Evolutionary conservation across 2,113 vertebrate species (phyloP).

Genomic region (Crotalus viridis): DNA sequence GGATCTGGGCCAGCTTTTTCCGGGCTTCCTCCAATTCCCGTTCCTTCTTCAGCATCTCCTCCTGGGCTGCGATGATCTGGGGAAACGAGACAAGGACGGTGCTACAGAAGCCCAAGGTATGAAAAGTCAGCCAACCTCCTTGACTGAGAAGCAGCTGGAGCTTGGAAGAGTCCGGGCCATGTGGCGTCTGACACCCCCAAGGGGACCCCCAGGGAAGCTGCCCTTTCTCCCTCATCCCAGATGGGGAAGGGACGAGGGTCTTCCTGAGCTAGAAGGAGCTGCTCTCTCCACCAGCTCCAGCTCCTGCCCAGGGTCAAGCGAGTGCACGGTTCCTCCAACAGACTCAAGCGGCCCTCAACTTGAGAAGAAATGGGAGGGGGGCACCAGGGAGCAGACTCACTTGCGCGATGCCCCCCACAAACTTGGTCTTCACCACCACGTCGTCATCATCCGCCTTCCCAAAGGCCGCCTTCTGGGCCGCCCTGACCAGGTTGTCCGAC

Average conservation of each 20-base stretch:
- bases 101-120: not conserved
- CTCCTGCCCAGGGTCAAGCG: not conserved
- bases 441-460: constrained; percentile 92
- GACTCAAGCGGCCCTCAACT: not conserved
- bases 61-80: constrained; percentile 97
- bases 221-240: not conserved
- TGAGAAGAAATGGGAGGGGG: not conserved
- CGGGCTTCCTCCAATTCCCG: constrained; percentile 95
- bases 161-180: not conserved
- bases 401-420: constrained; percentile 98
- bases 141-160: not conserved
- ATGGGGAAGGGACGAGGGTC: not conserved
- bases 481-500: constrained; percentile 95
- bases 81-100: not conserved
- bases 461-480: constrained; percentile 96
- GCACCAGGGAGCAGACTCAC: constrained; percentile 55
- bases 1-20: constrained; percentile 97
- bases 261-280: not conserved
- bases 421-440: constrained; percentile 95
- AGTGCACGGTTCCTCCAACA: not conserved
- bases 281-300: not conserved
- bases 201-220: not conserved
- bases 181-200: not conserved
- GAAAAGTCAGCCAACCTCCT: too few relatives aligned
- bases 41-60: constrained; percentile 98